Evolutionary conservation across 2,888 invertebrate genomes (phyloP).

Genomic region (Idaea aversata): DNA sequence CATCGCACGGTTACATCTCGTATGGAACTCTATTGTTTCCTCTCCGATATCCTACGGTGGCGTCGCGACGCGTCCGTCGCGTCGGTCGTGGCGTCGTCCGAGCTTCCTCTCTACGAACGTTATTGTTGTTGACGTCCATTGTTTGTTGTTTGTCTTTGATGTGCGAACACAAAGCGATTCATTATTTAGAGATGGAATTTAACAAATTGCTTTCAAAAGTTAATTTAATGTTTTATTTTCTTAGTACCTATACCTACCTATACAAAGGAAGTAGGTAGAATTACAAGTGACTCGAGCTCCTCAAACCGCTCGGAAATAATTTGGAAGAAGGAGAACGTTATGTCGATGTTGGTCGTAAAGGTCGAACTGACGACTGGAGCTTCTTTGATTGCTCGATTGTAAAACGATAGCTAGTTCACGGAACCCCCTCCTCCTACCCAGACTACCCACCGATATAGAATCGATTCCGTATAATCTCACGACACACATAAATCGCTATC

Average conservation of each 20-base stretch:
- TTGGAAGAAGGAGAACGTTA: constrained; percentile 21
- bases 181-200: background rate
- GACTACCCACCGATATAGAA: constrained; percentile 12
- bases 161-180: constrained; percentile 8
- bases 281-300: background rate
- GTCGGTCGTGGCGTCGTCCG: background rate
- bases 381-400: constrained; percentile 18
- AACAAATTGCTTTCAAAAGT: background rate
- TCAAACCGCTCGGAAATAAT: constrained; percentile 7
- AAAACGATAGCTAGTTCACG: constrained; percentile 15
- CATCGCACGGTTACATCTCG: no score
- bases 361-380: constrained; percentile 23
- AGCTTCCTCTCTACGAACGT: background rate
- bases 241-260: background rate
- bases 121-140: constrained; percentile 7
- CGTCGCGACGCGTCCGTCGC: background rate
- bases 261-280: background rate
- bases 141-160: constrained; percentile 18
- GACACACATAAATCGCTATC: constrained; percentile 23
- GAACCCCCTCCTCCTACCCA: background rate
- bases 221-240: background rate
- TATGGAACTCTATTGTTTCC: background rate
- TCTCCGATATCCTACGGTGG: background rate
- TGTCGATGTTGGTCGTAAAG: constrained; percentile 18
- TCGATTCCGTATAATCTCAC: constrained; percentile 22